Conservation (phyloP, 2,113 vertebrate genomes). For the Edolisoma coerulescens region DNA sequence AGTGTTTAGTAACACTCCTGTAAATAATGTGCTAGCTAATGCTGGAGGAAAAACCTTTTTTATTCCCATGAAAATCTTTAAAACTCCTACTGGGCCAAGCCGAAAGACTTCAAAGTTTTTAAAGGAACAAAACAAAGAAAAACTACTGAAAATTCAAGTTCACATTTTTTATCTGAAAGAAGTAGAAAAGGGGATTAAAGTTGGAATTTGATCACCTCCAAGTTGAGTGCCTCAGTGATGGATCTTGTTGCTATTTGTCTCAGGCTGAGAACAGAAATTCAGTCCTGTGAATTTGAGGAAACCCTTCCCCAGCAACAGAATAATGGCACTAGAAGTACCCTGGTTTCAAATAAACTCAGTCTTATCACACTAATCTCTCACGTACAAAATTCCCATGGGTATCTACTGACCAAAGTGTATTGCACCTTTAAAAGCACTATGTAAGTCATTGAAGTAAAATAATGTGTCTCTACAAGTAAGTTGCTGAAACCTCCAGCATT, state of each 20-base stretch:
- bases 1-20: neutral
- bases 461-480: accelerated
- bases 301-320: neutral
- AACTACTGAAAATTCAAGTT: neutral
- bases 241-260: neutral
- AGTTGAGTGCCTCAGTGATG: neutral
- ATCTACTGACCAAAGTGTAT: neutral
- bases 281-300: neutral
- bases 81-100: neutral
- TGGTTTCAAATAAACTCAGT: neutral
- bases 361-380: neutral
- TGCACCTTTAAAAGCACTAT: neutral
- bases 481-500: neutral
- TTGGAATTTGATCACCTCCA: neutral
- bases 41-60: neutral
- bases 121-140: neutral
- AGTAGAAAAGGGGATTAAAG: neutral
- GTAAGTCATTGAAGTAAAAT: neutral
- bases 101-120: neutral
- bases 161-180: neutral
- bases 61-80: neutral
- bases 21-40: neutral
- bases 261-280: neutral
- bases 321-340: neutral
- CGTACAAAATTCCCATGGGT: neutral